phyloP scores from a whole-genome alignment of 2,888 invertebrate species.

The Drosophila testacea region DNA sequence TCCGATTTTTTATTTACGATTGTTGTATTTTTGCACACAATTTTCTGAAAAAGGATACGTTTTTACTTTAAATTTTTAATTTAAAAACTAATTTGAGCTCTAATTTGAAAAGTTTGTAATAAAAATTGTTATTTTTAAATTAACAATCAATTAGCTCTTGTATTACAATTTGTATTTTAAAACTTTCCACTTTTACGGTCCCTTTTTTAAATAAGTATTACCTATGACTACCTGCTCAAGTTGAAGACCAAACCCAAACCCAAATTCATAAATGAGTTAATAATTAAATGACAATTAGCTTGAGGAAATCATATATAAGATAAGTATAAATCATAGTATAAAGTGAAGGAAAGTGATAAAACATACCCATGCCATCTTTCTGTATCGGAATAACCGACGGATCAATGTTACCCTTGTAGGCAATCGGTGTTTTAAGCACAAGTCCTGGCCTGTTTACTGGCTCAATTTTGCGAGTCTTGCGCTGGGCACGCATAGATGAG shows the following conservation, averaged over 20 bases:
- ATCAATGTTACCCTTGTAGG: slow-evolving; percentile 92
- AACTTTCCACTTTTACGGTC: too few relatives aligned
- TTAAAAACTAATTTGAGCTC: too few relatives aligned
- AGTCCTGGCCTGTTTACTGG: slow-evolving; percentile 91
- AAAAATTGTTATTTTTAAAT: too few relatives aligned
- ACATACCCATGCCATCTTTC: slow-evolving; percentile 95
- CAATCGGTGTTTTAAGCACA: slow-evolving; percentile 91
- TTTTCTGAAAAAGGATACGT: too few relatives aligned
- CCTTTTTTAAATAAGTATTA: too few relatives aligned
- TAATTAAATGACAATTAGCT: slow-evolving; percentile 16
- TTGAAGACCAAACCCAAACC: slow-evolving; percentile 20
- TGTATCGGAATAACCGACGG: slow-evolving; percentile 94
- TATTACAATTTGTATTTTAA: too few relatives aligned
- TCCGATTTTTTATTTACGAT: too few relatives aligned
- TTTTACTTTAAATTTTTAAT: too few relatives aligned
- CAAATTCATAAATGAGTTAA: slow-evolving; percentile 29
- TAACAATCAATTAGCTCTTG: too few relatives aligned
- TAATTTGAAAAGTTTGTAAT: too few relatives aligned
- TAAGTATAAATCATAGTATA: slow-evolving; percentile 8
- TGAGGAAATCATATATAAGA: background rate
- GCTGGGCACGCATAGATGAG: slow-evolving; percentile 75
- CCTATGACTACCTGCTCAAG: background rate
- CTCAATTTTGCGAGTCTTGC: slow-evolving; percentile 88
- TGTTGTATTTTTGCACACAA: too few relatives aligned
- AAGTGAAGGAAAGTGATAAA: slow-evolving; percentile 32